Conservation (phyloP, 2,797 vertebrate genomes). For the Scolopax bukidnonensis region DNA sequence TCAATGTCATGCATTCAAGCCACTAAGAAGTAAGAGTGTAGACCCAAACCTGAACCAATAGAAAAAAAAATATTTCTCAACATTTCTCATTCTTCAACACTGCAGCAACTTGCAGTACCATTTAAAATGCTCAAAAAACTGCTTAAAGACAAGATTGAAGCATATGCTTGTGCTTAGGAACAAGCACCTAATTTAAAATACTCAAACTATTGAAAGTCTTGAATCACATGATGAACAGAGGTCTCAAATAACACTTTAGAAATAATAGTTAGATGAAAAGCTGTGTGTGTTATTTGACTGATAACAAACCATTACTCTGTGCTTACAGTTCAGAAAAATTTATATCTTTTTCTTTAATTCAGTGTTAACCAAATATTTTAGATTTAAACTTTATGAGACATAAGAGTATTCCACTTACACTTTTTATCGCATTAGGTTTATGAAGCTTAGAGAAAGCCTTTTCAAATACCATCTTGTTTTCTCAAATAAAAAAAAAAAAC, state of each 20-base stretch:
- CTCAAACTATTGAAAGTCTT: neutral
- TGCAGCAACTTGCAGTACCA: neutral
- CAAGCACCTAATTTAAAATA: neutral
- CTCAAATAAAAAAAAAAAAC: neutral
- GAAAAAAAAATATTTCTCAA: too few species aligned
- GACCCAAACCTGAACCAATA: neutral
- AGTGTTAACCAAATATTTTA: neutral
- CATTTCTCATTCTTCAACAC: neutral
- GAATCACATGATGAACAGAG: neutral
- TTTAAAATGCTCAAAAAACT: neutral
- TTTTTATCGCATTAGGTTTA: neutral
- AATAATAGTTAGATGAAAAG: neutral
- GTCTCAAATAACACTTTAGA: neutral
- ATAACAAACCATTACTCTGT: neutral
- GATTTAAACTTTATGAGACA: neutral
- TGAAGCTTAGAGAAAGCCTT: neutral
- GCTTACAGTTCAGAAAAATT: neutral
- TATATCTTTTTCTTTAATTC: neutral
- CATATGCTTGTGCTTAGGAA: neutral
- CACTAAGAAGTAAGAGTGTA: fast-evolving
- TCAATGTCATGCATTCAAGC: neutral
- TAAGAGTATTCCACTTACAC: neutral
- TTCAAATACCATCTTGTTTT: neutral
- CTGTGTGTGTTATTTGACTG: neutral
- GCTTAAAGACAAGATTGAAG: neutral